A percentile compares a stretch with the other conserved stretches of the same genome.
Evolutionary conservation across 2,888 invertebrate genomes (phyloP).

Genomic region (Drosophila anomalipes): DNA sequence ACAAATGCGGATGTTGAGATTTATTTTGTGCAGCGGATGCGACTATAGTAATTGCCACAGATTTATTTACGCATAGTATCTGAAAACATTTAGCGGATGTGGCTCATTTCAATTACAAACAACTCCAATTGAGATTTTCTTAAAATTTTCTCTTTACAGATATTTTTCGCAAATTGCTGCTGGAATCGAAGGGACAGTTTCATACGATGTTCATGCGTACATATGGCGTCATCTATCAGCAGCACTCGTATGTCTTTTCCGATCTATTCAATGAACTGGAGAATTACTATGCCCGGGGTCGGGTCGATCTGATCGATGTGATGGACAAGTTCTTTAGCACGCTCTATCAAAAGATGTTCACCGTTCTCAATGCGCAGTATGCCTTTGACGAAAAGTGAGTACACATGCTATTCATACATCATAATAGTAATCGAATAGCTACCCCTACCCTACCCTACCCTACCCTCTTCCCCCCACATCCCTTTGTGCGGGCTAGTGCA

Average conservation of each 20-base stretch:
- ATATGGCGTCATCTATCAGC: conserved; percentile 97
- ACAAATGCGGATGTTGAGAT: conserved; percentile 76
- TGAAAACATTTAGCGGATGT: conserved; percentile 69
- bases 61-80: conserved; percentile 47
- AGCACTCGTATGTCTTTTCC: conserved; percentile 96
- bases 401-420: conserved; percentile 13
- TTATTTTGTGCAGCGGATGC: conserved; percentile 65
- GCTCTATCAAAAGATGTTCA: conserved; percentile 98
- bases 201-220: conserved; percentile 98
- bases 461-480: neutral
- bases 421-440: conserved; percentile 52
- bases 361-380: conserved; percentile 96
- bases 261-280: conserved; percentile 96
- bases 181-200: conserved; percentile 93
- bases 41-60: conserved; percentile 42
- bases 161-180: conserved; percentile 94
- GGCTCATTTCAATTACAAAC: conserved; percentile 34
- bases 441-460: neutral
- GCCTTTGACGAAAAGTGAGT: conserved; percentile 93
- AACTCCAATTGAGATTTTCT: conserved; percentile 22
- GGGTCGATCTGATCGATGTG: conserved; percentile 93
- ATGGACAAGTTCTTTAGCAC: conserved; percentile 97
- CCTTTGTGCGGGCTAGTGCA: conserved; percentile 16
- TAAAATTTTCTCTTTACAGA: conserved; percentile 87
- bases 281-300: conserved; percentile 94